Evolutionary conservation across 1,140 invertebrate species (phyloP).

Genomic region (Leptonema lineaticorne): DNA sequence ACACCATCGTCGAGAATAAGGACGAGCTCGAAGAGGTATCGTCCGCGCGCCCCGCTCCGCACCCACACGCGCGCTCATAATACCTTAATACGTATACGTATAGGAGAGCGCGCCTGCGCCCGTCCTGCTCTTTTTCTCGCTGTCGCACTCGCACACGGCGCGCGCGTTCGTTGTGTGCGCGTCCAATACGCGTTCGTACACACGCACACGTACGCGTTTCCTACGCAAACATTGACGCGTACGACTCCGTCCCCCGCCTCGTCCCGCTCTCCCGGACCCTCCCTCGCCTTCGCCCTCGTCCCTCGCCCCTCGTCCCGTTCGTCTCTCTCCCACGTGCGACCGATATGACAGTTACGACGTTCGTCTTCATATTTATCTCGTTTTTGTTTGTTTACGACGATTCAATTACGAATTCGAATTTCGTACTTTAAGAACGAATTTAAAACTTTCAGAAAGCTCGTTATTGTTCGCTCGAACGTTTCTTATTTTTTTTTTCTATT

Average conservation of each 20-base stretch:
- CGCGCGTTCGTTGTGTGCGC: no score
- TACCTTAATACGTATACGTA: neutral
- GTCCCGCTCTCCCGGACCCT: neutral
- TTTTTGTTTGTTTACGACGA: neutral
- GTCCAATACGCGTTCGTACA: no score
- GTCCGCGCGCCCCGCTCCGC: conserved; percentile 21
- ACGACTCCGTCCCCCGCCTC: no score
- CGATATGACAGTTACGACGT: neutral
- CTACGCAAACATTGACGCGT: neutral
- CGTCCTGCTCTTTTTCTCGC: neutral
- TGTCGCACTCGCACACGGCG: no score
- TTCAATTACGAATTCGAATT: neutral
- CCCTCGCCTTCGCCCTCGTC: neutral
- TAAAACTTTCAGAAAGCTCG: no score
- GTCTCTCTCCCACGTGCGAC: neutral
- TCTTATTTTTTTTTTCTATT: no score
- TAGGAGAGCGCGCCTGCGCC: neutral
- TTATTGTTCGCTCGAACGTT: no score
- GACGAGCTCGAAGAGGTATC: conserved; percentile 81
- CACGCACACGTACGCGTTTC: neutral
- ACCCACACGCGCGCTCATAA: neutral
- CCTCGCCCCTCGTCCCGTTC: neutral
- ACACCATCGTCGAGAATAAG: conserved; percentile 75
- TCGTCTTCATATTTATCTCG: neutral
- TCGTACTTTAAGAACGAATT: no score